Conservation (phyloP, 2,888 invertebrate species). For the Nemotelus pantherinus region DNA sequence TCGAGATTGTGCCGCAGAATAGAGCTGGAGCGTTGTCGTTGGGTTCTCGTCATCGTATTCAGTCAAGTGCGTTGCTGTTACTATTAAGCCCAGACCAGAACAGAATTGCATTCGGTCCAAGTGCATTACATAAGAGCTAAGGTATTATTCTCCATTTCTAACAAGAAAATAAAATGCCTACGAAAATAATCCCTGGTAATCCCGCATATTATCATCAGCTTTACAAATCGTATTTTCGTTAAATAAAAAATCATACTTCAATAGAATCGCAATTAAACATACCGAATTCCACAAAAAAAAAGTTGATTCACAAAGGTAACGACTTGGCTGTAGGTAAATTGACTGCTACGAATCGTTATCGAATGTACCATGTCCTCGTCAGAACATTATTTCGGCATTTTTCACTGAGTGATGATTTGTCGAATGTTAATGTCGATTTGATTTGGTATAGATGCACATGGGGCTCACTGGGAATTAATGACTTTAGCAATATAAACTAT, state of each 20-base stretch:
- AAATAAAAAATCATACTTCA: constrained; percentile 26
- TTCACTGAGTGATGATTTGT: constrained; percentile 6
- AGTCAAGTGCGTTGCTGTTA: constrained; percentile 10
- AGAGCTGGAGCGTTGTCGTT: not conserved
- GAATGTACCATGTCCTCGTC: constrained; percentile 20
- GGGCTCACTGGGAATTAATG: not conserved
- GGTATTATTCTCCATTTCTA: constrained; percentile 36
- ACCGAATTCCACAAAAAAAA: not conserved
- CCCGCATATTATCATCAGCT: constrained; percentile 40
- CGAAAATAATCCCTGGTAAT: constrained; percentile 42
- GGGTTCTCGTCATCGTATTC: no score
- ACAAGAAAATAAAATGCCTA: constrained; percentile 39
- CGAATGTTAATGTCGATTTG: constrained; percentile 21
- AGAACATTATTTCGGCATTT: constrained; percentile 20
- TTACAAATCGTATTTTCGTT: constrained; percentile 41
- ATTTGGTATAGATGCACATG: not conserved
- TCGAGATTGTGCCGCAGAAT: not conserved
- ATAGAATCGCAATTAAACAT: constrained; percentile 38
- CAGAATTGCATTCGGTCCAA: constrained; percentile 11
- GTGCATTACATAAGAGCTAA: constrained; percentile 34
- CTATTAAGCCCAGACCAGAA: constrained; percentile 10
- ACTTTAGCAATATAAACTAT: no score
- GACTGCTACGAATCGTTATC: not conserved
- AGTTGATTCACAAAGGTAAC: constrained; percentile 15
- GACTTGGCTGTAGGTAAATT: constrained; percentile 39